Evolutionary conservation across 2,888 invertebrate species (phyloP).

Genomic region (Zhengitettix transpicula): DNA sequence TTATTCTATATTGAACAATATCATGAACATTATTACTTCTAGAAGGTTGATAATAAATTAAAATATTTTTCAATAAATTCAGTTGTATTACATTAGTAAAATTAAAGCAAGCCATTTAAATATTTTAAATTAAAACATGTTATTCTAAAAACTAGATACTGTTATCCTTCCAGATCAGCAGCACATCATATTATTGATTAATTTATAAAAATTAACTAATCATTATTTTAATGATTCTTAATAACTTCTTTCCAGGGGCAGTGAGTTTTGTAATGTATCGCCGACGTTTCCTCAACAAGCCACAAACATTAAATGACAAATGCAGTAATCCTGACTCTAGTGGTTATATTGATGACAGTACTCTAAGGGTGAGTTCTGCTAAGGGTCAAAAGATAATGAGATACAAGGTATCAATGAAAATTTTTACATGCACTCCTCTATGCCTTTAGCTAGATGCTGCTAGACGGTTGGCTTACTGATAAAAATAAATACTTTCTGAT

Average conservation of each 20-base stretch:
- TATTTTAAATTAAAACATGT: no score
- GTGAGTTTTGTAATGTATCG: conserved; percentile 52
- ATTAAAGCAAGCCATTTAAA: no score
- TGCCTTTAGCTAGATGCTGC: neutral
- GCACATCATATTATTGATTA: no score
- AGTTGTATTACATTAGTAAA: no score
- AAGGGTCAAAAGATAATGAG: conserved; percentile 3
- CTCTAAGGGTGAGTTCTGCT: conserved; percentile 52
- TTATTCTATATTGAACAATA: no score
- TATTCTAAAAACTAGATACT: no score
- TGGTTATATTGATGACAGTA: conserved; percentile 74
- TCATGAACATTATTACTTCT: no score
- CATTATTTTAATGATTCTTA: no score
- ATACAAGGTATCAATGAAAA: conserved; percentile 3
- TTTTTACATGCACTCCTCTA: neutral
- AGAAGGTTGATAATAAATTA: no score
- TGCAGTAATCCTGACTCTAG: conserved; percentile 75
- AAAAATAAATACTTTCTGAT: neutral
- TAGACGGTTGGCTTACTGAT: neutral
- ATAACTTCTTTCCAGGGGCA: conserved; percentile 27
- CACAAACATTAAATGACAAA: conserved; percentile 65
- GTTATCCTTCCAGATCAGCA: no score
- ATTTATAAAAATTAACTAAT: no score
- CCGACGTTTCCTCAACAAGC: conserved; percentile 59
- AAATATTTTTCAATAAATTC: no score